Evolutionary conservation across 2,113 vertebrate species (phyloP).

Genomic region (Varanus komodoensis): DNA sequence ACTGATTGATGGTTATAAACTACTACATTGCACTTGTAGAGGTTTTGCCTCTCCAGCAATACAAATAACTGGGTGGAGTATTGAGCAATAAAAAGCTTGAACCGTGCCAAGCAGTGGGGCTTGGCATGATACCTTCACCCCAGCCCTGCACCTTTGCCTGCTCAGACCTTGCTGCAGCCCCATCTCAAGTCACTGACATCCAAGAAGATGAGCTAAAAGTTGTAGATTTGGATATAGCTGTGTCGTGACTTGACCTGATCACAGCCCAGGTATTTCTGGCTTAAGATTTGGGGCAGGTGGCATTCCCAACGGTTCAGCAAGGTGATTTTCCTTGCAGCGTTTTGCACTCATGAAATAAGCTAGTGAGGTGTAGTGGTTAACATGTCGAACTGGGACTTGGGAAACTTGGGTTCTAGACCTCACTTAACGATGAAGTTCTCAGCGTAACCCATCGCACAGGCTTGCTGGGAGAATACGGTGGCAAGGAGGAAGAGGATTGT

Average conservation of each 20-base stretch:
- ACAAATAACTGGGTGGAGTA: background rate
- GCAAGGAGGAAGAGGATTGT: no score
- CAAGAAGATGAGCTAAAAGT: background rate
- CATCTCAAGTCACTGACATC: background rate
- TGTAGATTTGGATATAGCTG: background rate
- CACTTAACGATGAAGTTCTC: no score
- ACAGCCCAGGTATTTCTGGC: no score
- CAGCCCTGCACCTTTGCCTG: no score
- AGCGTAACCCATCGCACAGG: no score
- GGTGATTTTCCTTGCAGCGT: background rate
- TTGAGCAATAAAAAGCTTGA: background rate
- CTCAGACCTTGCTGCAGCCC: no score
- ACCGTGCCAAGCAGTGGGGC: no score
- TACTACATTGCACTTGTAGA: background rate
- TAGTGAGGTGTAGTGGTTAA: no score
- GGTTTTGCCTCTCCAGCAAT: background rate
- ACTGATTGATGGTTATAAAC: background rate
- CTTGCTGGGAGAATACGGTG: no score
- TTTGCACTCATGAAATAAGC: constrained; percentile 2
- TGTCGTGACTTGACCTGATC: background rate
- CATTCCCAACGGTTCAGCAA: background rate
- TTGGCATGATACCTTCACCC: no score
- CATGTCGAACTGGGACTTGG: no score
- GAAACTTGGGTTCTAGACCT: no score
- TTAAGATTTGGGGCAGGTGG: background rate